Percentiles rank a stretch among this genome's conserved stretches.
phyloP scores from a whole-genome alignment of 1,140 invertebrate genomes.

The Brachionus rubens region DNA sequence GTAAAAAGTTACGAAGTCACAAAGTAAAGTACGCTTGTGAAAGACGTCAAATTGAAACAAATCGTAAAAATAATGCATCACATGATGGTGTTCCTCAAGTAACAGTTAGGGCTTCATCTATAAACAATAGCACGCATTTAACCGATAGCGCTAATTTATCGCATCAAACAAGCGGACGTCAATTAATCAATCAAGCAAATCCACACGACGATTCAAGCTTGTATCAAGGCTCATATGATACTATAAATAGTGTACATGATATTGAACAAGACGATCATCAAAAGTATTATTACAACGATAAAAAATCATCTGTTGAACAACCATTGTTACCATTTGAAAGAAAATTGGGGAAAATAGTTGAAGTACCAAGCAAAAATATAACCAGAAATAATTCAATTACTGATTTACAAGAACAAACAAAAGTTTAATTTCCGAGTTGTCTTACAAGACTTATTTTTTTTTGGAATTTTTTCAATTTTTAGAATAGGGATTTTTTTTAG shows the following conservation, averaged over 20 bases:
- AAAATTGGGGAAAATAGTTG: conserved; percentile 23
- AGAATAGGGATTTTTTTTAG: too few species aligned
- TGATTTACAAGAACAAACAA: conserved; percentile 11
- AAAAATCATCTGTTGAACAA: background rate
- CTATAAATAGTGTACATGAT: conserved; percentile 35
- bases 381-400: conserved; percentile 14
- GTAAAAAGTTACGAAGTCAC: conserved; percentile 26
- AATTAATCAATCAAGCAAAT: too few species aligned
- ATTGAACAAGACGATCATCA: conserved; percentile 35
- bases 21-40: conserved; percentile 42
- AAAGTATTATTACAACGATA: conserved; percentile 16
- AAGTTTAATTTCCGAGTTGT: background rate
- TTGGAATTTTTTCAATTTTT: background rate
- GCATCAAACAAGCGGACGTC: too few species aligned
- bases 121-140: background rate
- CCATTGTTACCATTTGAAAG: background rate
- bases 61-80: background rate
- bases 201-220: too few species aligned
- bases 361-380: conserved; percentile 46
- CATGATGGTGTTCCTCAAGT: background rate
- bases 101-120: background rate
- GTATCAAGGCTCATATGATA: conserved; percentile 35
- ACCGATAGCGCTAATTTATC: background rate
- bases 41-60: conserved; percentile 26
- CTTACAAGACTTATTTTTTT: background rate